These are phyloP conservation scores for Whitmania pigra DNA, from an alignment of 1,140 invertebrate species.

Conservation along the genomic window DNA sequence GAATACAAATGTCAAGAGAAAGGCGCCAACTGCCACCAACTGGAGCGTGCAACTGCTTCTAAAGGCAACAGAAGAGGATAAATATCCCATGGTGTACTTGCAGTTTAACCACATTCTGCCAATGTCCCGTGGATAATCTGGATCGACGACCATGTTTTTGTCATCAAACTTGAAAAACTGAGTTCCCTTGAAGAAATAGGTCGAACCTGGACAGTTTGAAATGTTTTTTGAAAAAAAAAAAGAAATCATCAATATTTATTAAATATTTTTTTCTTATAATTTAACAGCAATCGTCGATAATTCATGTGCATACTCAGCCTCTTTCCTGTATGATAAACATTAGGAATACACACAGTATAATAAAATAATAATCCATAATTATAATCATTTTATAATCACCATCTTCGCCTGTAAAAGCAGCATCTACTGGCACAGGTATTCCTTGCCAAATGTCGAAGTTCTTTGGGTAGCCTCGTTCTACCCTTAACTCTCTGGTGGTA, in stretches of 20 bases:
- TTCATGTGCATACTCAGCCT: no score
- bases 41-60: not conserved
- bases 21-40: no score
- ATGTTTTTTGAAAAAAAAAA: no score
- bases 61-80: not conserved
- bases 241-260: not conserved
- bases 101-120: constrained; percentile 5
- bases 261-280: not conserved
- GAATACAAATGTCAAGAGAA: no score
- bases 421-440: constrained; percentile 15
- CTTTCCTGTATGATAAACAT: no score
- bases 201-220: not conserved
- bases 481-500: not conserved
- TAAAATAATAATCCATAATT: no score
- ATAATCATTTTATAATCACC: not conserved
- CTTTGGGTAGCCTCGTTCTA: constrained; percentile 5
- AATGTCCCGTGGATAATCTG: constrained; percentile 1
- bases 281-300: no score
- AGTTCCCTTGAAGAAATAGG: constrained; percentile 16
- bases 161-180: constrained; percentile 10
- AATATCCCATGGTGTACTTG: not conserved
- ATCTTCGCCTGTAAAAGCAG: not conserved
- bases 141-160: not conserved
- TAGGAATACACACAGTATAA: no score
- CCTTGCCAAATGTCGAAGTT: constrained; percentile 7